These are phyloP conservation scores for Mohoua ochrocephala DNA, from an alignment of 2,113 vertebrate species.

Conservation along the genomic window DNA sequence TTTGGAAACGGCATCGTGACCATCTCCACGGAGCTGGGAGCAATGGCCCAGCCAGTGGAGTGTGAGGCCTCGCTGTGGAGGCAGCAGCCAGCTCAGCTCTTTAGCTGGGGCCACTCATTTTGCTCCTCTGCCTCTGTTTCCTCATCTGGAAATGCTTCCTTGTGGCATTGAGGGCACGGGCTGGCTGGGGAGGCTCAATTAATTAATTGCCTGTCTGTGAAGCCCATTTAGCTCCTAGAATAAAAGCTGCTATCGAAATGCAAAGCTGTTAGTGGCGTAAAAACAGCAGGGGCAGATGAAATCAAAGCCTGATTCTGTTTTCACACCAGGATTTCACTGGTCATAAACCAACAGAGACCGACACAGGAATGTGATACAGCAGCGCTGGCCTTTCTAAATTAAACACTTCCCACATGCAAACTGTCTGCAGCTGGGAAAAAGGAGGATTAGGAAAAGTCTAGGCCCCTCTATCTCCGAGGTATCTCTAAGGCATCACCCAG, in stretches of 20 bases:
- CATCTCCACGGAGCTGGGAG: not conserved
- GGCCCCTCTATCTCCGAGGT: not conserved
- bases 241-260: conserved; percentile 32
- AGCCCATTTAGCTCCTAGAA: conserved; percentile 41
- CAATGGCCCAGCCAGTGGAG: not conserved
- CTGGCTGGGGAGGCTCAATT: conserved; percentile 24
- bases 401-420: not conserved
- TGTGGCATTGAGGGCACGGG: not conserved
- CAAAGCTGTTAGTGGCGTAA: conserved; percentile 5
- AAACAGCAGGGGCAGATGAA: conserved; percentile 42
- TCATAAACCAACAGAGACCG: not conserved
- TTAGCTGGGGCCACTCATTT: not conserved
- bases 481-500: not conserved
- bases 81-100: not conserved
- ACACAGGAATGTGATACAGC: not conserved
- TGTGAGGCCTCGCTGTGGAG: accelerated
- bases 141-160: not conserved
- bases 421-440: not conserved
- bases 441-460: not conserved
- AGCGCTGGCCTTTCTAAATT: not conserved
- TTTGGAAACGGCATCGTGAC: not conserved
- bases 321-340: conserved; percentile 42
- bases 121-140: not conserved
- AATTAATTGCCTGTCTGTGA: conserved; percentile 60
- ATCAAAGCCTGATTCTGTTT: conserved; percentile 28